phyloP scores from a whole-genome alignment of 2,797 vertebrate species.

The Sebastes paucispinis region DNA sequence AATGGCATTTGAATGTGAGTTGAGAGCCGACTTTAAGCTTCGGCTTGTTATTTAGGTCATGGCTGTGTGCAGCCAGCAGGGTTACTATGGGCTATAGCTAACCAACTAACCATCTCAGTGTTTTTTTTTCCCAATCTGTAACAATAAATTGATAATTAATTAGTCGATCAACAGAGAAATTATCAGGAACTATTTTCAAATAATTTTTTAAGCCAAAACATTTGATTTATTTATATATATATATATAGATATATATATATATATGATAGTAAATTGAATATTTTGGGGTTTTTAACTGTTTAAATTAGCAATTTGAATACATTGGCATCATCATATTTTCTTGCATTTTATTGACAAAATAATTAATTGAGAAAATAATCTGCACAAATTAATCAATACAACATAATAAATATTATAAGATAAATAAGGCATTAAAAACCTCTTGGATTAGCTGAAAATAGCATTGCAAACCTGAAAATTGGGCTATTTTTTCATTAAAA shows the following conservation, averaged over 20 bases:
- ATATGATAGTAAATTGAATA: background rate
- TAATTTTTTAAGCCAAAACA: background rate
- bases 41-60: constrained; percentile 77
- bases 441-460: background rate
- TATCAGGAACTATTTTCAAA: background rate
- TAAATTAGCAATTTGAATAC: background rate
- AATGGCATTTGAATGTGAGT: constrained; percentile 75
- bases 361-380: background rate
- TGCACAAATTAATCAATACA: background rate
- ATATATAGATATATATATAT: no score
- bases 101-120: constrained; percentile 18
- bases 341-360: background rate
- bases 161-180: background rate
- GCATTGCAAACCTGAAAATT: background rate
- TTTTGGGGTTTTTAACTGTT: background rate
- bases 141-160: background rate
- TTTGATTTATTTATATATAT: background rate
- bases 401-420: background rate
- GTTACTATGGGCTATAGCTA: constrained; percentile 61
- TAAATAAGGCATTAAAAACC: background rate
- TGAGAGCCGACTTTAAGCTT: constrained; percentile 72
- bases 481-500: background rate
- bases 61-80: constrained; percentile 42
- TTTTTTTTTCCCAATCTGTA: background rate
- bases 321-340: background rate